Evolutionary conservation across 2,888 invertebrate genomes (phyloP).

Genomic region (Blastobasis adustella): DNA sequence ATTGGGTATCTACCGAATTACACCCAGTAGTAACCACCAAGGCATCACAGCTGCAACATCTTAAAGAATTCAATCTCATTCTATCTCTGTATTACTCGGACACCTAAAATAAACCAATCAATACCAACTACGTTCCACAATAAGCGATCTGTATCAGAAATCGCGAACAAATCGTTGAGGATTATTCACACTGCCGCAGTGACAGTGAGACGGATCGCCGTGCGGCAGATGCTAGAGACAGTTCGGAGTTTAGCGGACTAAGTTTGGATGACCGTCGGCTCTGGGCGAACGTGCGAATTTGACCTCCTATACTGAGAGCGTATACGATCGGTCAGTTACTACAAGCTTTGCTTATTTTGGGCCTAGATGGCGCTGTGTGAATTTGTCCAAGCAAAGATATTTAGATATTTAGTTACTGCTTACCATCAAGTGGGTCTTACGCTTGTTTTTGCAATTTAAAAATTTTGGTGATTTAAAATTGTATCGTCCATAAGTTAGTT

Average conservation of each 20-base stretch:
- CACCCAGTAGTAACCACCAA: not conserved
- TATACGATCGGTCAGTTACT: too few species aligned
- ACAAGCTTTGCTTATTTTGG: too few species aligned
- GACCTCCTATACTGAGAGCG: not conserved
- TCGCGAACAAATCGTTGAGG: too few species aligned
- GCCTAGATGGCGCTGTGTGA: too few species aligned
- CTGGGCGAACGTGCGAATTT: not conserved
- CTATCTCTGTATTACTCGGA: not conserved
- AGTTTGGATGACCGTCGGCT: slow-evolving; percentile 1
- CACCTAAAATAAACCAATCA: not conserved
- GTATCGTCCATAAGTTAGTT: too few species aligned
- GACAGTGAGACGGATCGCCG: not conserved
- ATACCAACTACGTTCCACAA: not conserved
- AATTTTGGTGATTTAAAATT: too few species aligned
- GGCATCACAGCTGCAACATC: not conserved
- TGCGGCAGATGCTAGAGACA: slow-evolving; percentile 5
- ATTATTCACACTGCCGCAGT: not conserved
- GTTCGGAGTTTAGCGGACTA: slow-evolving; percentile 4
- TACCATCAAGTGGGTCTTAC: too few species aligned
- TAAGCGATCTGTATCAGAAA: too few species aligned
- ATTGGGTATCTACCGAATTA: too few species aligned
- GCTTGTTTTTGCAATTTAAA: too few species aligned
- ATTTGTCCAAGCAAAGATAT: too few species aligned
- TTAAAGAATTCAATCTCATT: not conserved
- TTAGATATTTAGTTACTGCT: too few species aligned